Base-by-base conservation (phyloP, 2,113 vertebrate genomes). In the Ciconia stormi region DNA sequence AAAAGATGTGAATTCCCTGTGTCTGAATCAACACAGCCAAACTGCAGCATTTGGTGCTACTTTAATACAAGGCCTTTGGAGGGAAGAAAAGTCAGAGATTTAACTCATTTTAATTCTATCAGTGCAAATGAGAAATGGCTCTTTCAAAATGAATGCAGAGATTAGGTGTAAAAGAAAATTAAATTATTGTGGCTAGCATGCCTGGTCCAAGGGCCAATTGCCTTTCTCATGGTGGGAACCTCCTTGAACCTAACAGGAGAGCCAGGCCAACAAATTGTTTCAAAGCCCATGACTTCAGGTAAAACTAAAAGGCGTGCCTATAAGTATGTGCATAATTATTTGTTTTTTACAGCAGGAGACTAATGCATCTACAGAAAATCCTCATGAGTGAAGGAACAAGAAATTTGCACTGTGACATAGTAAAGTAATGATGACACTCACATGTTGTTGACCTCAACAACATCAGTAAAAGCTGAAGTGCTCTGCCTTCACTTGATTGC, bases 41-140 rank as follows among this genome's bases (percentile, higher is more conserved):
- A 59, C 8, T 70, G 36, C n/a, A 70, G 42, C 15, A 30, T 71
- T 55, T 74, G 26, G 5, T 62, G 42, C 26, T 73, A 58, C 29
- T n/a, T 65, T 52, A 80, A 67, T 11, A 40, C 22, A 81, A 70
- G 58, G 49, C 42, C 30, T 82, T 49, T n/a, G 9, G 25, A 77
- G 53, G 36, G 14, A 88, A 92, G 15, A 36, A 61, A 89, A 94
- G 25, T 59, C 42, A 66, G 46, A 49, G 11, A 67, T 74, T 82
- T 87, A 79, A 70, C 6, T 72, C 13, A 30, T 30, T 34, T 74
- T 56, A 67, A 59, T 88, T 79, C 36, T 77, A 22, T 7, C 15
- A 29, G 16, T 13, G 36, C 4, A 70, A 82, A 53, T 49, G n/a
- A 80, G 27, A 44, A 69, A 56, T 0, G 0, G 1, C 7, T 69